Percentiles rank a stretch among this genome's conserved stretches.
These are phyloP conservation scores for Prinia subflava DNA, from an alignment of 2,113 vertebrate genomes.

Conservation along the genomic window DNA sequence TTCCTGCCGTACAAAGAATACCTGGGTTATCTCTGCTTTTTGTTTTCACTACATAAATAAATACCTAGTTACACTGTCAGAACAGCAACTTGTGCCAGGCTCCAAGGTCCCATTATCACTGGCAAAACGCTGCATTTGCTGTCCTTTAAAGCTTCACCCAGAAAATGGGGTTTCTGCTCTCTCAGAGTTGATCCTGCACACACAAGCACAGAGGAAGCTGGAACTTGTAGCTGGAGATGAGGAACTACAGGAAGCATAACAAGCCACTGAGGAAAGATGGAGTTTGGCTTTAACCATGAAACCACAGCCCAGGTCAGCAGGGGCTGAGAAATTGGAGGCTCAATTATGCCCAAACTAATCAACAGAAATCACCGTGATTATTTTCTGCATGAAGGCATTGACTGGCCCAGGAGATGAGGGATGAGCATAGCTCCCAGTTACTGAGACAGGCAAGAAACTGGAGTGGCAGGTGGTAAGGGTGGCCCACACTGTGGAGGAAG, in stretches of 20 bases:
- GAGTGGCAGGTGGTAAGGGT: not conserved
- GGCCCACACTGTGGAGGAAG: not conserved
- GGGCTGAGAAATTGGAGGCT: not conserved
- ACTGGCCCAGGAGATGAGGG: not conserved
- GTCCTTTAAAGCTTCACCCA: not conserved
- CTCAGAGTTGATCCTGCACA: not conserved
- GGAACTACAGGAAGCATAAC: not conserved
- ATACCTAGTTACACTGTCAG: conserved; percentile 11
- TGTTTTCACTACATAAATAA: conserved; percentile 42
- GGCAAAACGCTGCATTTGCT: not conserved
- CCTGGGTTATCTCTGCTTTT: conserved; percentile 48
- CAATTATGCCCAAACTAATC: not conserved
- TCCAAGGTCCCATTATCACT: not conserved
- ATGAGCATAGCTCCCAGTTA: not conserved
- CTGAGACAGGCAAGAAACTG: not conserved
- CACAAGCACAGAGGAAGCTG: not conserved
- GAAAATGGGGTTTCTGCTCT: not conserved
- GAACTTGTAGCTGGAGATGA: not conserved
- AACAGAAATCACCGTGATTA: not conserved
- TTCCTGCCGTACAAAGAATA: conserved; percentile 2
- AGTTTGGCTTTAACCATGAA: not conserved
- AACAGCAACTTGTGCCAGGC: not conserved
- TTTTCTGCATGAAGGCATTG: not conserved
- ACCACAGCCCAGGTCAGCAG: not conserved
- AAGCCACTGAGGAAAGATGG: not conserved